Evolutionary conservation across 1,140 invertebrate species (phyloP), one percentile per base, ranked within the genome.

Genomic region (Scaptomyza graminum): DNA sequence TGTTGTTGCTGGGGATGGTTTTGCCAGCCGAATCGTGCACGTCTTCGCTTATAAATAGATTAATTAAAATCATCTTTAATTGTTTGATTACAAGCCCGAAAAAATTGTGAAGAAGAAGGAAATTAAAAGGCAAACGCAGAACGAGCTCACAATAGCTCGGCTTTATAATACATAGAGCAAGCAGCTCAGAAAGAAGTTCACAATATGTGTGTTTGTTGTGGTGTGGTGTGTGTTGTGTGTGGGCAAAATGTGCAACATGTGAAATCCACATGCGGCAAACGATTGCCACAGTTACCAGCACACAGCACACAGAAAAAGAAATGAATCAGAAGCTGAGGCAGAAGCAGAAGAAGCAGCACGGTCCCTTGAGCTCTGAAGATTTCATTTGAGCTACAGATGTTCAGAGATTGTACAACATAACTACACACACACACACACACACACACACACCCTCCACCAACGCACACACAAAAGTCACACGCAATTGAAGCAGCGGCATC

Each of bases 41-140:
- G 56, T 57, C 62, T 34, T 47, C 76, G 60, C 76, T 81, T 88
- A 79, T 88, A 88, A 88, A 88, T 88, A 88, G 83, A 88, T 88
- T 88, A 88, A 88, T 88, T 88, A 88, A 88, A 88, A 88, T 89
- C 83, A 88, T 88, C 83, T 88, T 88, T 88, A 88, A 88, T 88
- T 88, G 83, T 88, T 88, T 88, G 83, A 88, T 88, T 88, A 88
- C 83, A 88, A 88, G 83, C 69, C 71, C 39, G 73, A 82, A 78
- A 75, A 50, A 13, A 18, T 54, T 47, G 41, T 37, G 54, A 57
- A 57, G 47, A 51, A 37, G 49, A 51, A 51, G 49, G 28, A 52
- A 70, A 74, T 73, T 54, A 79, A 79, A 75, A 59, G 72, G 61
- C 63, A 70, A 46, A 31, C 50, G 66, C 52, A 54, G 41, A 52